Base-by-base conservation (phyloP, 2,888 invertebrate genomes). In the Temnothorax rugatulus region DNA sequence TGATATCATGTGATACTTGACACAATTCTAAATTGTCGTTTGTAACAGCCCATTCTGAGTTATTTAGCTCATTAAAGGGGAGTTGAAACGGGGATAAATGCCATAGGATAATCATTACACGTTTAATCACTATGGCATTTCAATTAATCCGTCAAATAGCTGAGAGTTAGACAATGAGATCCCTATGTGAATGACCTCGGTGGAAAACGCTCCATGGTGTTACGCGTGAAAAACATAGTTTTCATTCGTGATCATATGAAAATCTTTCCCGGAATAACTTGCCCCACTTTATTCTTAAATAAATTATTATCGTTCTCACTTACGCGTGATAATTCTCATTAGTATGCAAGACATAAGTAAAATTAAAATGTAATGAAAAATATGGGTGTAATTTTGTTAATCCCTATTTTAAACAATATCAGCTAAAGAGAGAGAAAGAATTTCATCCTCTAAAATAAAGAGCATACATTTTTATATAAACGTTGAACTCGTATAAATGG, bases 1-100 rank as follows among this genome's bases (percentile, higher is more conserved):
- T 73, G 21, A 54, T 38, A 38, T 41, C 50, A 29, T 9, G 34
- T 41, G 73, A 29, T 18, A 41, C 29, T 61, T 47, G 15, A 34
- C 18, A 15, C 15, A 15, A 47, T 75, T 50, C 75, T 15, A 5
- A 75, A 75, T 76, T 18, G n/a, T 25, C 21, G 34, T 64, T 47
- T 75, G 76, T 66, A 52, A 66, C 38, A 13, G 8, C 38, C n/a
- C 29, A 50, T 11, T 66, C 15, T 9, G 76, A 52, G 25, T 77
- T 66, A 66, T 76, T 76, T 66, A 54, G 54, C 18, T 54, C 54
- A 29, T 77, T 77, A 66, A 66, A 68, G 29, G 54, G n/a, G 54
- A 41, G 9, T 15, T 5, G 52, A 41, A 68, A 41, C 13, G n/a
- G 13, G 11, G 13, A n/a, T 4, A n/a, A 68, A 68, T 68, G 52